These are phyloP conservation scores for Aselliscus stoliczkanus DNA, from an alignment of 2,797 vertebrate genomes.

Conservation along the genomic window DNA sequence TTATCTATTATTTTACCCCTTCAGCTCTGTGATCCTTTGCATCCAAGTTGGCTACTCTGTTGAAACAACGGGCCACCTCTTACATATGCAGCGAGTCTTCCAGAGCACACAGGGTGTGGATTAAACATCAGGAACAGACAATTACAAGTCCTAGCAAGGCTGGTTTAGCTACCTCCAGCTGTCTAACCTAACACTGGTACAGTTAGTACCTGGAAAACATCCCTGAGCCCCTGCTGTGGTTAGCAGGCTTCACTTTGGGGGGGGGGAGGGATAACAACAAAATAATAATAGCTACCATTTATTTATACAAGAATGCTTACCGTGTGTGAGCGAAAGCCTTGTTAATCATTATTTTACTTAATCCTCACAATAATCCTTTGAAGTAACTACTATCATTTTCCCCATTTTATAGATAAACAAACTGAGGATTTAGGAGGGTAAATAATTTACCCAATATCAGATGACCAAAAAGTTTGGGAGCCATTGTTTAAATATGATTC, in stretches of 20 bases:
- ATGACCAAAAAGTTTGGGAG: not conserved
- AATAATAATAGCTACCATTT: not conserved
- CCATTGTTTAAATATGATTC: not conserved
- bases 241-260: not conserved
- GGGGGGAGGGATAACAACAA: not conserved
- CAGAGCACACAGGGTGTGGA: not conserved
- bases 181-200: not conserved
- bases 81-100: not conserved
- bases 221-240: not conserved
- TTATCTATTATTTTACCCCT: not conserved
- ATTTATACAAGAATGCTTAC: not conserved
- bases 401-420: conserved; percentile 9
- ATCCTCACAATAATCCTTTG: not conserved
- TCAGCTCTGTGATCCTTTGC: not conserved
- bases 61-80: not conserved
- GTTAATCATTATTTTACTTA: not conserved
- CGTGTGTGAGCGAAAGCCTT: not conserved
- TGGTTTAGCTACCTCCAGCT: not conserved
- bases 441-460: not conserved
- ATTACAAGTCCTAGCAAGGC: not conserved
- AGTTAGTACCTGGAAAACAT: not conserved
- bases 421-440: not conserved
- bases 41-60: not conserved
- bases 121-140: rapidly evolving
- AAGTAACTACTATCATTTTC: not conserved